phyloP scores from a whole-genome alignment of 2,113 vertebrate genomes.

The Crotalus horridus region DNA sequence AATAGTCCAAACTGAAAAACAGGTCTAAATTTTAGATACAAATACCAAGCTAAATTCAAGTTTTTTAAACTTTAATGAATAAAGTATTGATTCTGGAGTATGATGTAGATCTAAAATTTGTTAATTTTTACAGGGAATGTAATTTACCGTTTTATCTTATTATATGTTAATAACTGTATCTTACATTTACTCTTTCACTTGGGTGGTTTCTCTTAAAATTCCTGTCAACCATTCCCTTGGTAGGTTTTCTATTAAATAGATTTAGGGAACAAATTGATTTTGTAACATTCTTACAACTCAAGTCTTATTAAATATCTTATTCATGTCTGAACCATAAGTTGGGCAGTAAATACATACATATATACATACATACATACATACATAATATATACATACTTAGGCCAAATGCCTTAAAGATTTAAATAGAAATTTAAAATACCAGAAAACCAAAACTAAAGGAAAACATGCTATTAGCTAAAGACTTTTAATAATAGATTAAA shows the following conservation, averaged over 20 bases:
- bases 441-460: not conserved
- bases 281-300: not conserved
- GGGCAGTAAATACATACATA: not conserved
- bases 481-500: not conserved
- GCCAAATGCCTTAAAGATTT: not conserved
- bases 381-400: not conserved
- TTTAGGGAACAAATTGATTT: not conserved
- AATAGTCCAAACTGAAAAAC: not conserved
- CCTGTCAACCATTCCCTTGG: not conserved
- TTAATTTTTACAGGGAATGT: not conserved
- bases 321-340: not conserved
- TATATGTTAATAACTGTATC: not conserved
- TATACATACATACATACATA: not conserved
- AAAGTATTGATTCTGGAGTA: not conserved
- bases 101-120: not conserved
- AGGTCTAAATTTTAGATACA: not conserved
- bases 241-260: not conserved
- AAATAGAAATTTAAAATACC: slow-evolving; percentile 8
- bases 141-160: not conserved
- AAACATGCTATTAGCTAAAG: not conserved
- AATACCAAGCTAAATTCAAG: not conserved
- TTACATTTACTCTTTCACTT: not conserved
- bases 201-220: not conserved
- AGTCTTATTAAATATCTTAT: not conserved
- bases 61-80: not conserved